Base-by-base conservation (phyloP, 2,797 vertebrate species). In the Eremophila alpestris region DNA sequence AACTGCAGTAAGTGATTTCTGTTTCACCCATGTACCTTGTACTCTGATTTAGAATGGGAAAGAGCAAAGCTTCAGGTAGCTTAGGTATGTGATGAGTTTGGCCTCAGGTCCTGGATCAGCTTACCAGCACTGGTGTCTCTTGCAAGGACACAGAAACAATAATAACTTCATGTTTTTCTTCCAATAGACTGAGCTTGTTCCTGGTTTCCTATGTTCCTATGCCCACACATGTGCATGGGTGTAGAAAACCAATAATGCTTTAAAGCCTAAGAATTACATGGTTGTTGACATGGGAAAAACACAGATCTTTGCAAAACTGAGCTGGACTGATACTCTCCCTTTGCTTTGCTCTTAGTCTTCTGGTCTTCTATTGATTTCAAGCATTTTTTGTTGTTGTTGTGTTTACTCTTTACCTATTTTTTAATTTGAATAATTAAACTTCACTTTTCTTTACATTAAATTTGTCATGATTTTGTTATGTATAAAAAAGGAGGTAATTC, bases 201-300 rank as follows among this genome's bases (percentile, higher is more conserved):
- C 34, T 65, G 29, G 24, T 52, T 36, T 36, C 36, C 36, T 36
- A 36, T 36, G 36, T 89, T 87, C 46, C 43, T 84, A n/a, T 7
- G 41, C 3, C 4, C 27, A 56, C 16, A 30, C 0, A 6, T 18
- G 43, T 7, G 7, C 12, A 54, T 30, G 15, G 10, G 10, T 51
- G 11, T 40, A 71, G 17, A 38, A 82, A 90, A 56, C 8, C 14
- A 36, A 45, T 58, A 89, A 36, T 27, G 9, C 14, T 40, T 8
- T 46, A 24, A 22, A 74, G 29, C 4, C 13, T 27, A 43, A 70
- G 40, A 60, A 51, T 60, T 49, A 45, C 2, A 7, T 27, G 11
- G 30, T 34, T 75, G 11, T 23, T 92, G 51, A 48, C 40, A 40
- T 0, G 3, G 4, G 11, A 84, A 18, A 38, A 87, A 49, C 11